Conservation (phyloP, 2,797 vertebrate species). For the Neostethus bicornis region DNA sequence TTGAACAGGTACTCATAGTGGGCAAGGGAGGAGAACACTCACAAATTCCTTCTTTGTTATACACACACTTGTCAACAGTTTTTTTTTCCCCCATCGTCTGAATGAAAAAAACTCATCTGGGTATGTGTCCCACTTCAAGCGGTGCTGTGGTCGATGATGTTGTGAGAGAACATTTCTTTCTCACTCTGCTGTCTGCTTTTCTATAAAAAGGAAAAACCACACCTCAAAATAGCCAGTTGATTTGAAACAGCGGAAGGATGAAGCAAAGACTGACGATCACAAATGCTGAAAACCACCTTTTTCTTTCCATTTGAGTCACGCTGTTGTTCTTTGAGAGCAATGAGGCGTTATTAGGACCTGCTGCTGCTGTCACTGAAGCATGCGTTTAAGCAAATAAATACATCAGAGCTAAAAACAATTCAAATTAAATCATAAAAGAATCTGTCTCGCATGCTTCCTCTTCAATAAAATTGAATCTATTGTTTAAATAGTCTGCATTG, state of each 20-base stretch:
- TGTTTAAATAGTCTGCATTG: slow-evolving; percentile 22
- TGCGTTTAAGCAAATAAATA: slow-evolving; percentile 19
- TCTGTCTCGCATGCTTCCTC: neutral
- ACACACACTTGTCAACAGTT: slow-evolving; percentile 62
- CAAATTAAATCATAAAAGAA: neutral
- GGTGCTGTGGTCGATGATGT: slow-evolving; percentile 75
- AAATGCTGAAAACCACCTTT: slow-evolving; percentile 72
- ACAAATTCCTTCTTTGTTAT: slow-evolving; percentile 28
- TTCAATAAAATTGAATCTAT: neutral
- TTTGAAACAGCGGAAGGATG: slow-evolving; percentile 78
- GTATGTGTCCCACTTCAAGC: slow-evolving; percentile 75
- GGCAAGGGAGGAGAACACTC: slow-evolving; percentile 38
- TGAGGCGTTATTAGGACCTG: slow-evolving; percentile 23
- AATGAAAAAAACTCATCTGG: slow-evolving; percentile 72
- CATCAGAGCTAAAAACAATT: no score
- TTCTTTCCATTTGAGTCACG: slow-evolving; percentile 71
- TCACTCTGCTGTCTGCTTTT: slow-evolving; percentile 68
- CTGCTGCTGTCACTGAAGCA: slow-evolving; percentile 5
- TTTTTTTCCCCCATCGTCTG: slow-evolving; percentile 34
- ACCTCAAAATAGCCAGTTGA: slow-evolving; percentile 78
- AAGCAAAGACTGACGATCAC: slow-evolving; percentile 71
- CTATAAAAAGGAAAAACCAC: slow-evolving; percentile 73
- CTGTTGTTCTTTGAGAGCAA: slow-evolving; percentile 53
- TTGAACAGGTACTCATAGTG: slow-evolving; percentile 55
- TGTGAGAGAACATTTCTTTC: slow-evolving; percentile 79